These are phyloP conservation scores for Poicephalus meyeri DNA, from an alignment of 2,113 vertebrate species.

Conservation along the genomic window DNA sequence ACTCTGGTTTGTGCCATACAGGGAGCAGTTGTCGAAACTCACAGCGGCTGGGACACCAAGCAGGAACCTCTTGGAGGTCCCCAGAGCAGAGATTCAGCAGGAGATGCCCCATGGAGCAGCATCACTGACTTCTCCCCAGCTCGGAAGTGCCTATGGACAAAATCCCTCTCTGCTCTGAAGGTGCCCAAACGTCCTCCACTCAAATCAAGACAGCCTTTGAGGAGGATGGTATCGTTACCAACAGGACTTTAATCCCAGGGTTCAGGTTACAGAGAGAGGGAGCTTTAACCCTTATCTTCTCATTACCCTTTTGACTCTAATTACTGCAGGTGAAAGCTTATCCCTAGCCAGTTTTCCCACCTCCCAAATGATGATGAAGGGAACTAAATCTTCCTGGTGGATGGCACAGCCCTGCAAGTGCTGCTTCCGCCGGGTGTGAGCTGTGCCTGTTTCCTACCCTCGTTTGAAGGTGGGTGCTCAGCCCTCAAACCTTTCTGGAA, in stretches of 20 bases:
- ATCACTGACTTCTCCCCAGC: accelerated
- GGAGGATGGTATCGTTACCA: not conserved
- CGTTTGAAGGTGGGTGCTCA: not conserved
- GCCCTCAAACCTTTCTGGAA: not conserved
- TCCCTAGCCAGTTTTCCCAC: not conserved
- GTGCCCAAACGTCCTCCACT: not conserved
- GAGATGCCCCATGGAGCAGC: not conserved
- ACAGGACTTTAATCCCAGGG: not conserved
- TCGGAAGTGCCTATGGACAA: not conserved
- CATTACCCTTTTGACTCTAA: not conserved
- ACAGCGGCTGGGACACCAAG: accelerated
- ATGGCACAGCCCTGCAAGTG: not conserved
- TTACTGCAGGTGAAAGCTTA: not conserved
- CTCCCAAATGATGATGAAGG: not conserved
- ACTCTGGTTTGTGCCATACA: accelerated
- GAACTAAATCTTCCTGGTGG: not conserved
- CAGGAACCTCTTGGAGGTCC: not conserved
- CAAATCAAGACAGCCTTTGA: not conserved
- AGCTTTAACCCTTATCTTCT: not conserved
- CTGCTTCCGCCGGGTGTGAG: not conserved
- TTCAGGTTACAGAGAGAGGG: not conserved
- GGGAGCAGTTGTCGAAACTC: not conserved
- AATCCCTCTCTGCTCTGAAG: not conserved
- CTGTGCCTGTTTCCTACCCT: accelerated
- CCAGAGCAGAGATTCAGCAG: accelerated